Percentiles rank a stretch among this genome's conserved stretches.
Conservation (phyloP, 2,888 invertebrate species). For the Pharmacophagus antenor region DNA sequence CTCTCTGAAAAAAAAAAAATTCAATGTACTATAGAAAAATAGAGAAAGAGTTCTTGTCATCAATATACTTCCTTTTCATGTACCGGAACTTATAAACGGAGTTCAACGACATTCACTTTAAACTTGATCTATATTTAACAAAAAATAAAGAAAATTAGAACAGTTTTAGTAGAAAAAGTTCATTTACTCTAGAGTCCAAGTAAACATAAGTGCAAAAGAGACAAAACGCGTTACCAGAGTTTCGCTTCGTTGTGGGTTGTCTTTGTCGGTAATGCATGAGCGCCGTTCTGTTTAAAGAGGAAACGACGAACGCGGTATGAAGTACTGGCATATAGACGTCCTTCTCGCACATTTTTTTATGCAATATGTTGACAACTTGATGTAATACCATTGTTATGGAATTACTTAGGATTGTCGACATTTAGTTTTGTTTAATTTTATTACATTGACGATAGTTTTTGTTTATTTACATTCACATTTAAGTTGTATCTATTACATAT, state of each 20-base stretch:
- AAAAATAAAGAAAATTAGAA: conserved; percentile 58
- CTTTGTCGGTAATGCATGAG: conserved; percentile 70
- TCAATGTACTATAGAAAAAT: background rate
- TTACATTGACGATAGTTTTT: background rate
- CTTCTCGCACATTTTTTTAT: conserved; percentile 60
- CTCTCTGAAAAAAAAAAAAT: background rate
- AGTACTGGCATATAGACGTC: conserved; percentile 48
- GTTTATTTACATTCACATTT: background rate
- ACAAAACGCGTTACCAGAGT: conserved; percentile 45
- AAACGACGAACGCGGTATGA: conserved; percentile 54
- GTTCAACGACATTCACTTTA: conserved; percentile 74
- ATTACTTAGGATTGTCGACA: conserved; percentile 45
- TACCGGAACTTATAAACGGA: conserved; percentile 28
- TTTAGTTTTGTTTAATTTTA: conserved; percentile 5
- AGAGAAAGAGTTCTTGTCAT: too few species aligned
- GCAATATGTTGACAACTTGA: conserved; percentile 54
- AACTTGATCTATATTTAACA: conserved; percentile 75
- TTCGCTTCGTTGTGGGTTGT: conserved; percentile 63
- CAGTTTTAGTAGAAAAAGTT: conserved; percentile 42
- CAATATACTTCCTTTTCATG: background rate
- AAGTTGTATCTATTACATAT: too few species aligned
- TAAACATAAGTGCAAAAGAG: conserved; percentile 47
- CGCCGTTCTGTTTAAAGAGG: conserved; percentile 69
- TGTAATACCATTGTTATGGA: conserved; percentile 49
- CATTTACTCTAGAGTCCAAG: conserved; percentile 3